Conservation (phyloP, 2,797 vertebrate species). For the Lacerta viridis region DNA sequence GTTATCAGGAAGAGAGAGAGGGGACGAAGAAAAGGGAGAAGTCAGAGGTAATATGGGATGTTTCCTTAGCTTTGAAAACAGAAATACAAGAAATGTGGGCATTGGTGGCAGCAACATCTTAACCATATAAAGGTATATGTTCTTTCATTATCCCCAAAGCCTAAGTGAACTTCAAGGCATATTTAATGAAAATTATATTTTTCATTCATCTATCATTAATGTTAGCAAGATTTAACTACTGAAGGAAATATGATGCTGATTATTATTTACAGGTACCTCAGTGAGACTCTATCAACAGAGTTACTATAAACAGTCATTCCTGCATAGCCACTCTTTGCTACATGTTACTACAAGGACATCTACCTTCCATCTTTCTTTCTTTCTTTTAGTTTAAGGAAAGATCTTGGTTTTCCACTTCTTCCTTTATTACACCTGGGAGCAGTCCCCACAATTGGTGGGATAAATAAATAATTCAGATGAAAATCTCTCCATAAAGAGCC, state of each 20-base stretch:
- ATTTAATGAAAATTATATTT: slow-evolving; percentile 1
- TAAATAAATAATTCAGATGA: background rate
- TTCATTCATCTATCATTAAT: background rate
- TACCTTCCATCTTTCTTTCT: background rate
- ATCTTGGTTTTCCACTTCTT: background rate
- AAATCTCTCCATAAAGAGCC: background rate
- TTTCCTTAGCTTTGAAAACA: background rate
- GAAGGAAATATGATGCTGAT: background rate
- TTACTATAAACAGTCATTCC: background rate
- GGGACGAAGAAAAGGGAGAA: background rate
- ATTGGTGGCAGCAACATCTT: background rate
- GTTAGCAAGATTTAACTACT: background rate
- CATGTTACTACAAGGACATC: background rate
- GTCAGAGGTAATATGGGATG: background rate
- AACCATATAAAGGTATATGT: background rate
- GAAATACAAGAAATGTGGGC: background rate
- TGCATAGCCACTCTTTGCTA: slow-evolving; percentile 9
- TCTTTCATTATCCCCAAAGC: background rate
- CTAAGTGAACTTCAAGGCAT: background rate
- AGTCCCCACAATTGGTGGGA: background rate
- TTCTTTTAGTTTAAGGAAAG: background rate
- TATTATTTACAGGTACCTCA: background rate
- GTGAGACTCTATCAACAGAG: background rate
- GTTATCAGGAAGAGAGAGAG: background rate
- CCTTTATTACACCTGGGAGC: background rate